Base-by-base conservation (phyloP, 2,113 vertebrate species). In the Anhinga anhinga region DNA sequence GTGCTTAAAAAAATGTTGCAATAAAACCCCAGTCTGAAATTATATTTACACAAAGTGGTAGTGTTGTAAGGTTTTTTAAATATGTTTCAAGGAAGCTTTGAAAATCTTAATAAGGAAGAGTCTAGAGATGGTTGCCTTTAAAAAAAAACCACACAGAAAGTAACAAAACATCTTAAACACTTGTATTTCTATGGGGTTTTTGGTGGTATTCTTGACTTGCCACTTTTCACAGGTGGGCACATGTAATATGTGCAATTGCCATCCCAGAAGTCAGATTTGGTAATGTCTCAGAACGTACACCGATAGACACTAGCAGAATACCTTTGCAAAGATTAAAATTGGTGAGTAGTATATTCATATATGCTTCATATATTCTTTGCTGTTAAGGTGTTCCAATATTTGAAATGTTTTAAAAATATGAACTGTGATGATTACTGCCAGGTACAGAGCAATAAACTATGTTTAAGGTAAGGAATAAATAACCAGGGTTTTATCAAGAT, bases 291-390 rank as follows among this genome's bases (percentile, higher is more conserved):
- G 99, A 99, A 93, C 98, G 99, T 97, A 98, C 98, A 97, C 98
- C 98, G 83, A 99, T 99, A 97, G 99, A 99, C 97, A 98, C 98
- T 97, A 99, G 98, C 96, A 98, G 98, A 96, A 98, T 99, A 96
- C 99, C 99, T 94, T 98, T 99, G 96, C 99, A 99, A 98, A 99
- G 99, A 96, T 99, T 99, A 97, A 99, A 99, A 98, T 98, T 99
- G 98, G 99, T 99, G 96, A 99, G 98, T 98, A 96, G 50, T 90
- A 89, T 78, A 63, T 93, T 94, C n/a, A 44, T 89, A 66, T 55
- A 87, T 97, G 38, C 69, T 94, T 86, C 38, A 69, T 94, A 62
- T 96, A 84, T 95, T 74, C 21, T 36, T 96, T 93, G 40, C 70
- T 90, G 3, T 70, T 95, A 96, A 93, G 59, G 72, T 90, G 8